These are phyloP conservation scores for Falco berigora DNA, from an alignment of 2,797 vertebrate genomes.

Conservation along the genomic window DNA sequence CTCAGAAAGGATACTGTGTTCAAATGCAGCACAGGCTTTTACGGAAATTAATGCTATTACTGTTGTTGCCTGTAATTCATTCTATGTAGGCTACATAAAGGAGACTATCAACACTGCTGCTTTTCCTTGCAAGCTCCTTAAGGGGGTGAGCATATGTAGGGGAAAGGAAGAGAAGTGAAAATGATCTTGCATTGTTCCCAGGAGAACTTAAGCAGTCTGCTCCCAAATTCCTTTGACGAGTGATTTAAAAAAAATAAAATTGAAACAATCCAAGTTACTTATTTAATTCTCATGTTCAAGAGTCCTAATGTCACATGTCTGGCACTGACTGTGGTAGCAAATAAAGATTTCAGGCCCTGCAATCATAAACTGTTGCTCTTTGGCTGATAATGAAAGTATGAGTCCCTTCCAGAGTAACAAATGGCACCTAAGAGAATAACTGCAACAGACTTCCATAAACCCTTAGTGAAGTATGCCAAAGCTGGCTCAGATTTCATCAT, in stretches of 20 bases:
- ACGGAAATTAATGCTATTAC: not conserved
- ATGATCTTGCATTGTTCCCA: not conserved
- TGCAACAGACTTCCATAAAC: not conserved
- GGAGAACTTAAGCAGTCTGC: not conserved
- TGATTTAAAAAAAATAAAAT: not conserved
- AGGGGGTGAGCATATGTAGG: not conserved
- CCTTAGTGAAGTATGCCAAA: not conserved
- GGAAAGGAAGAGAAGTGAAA: not conserved
- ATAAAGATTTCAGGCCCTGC: not conserved
- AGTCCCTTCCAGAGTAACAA: not conserved
- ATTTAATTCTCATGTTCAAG: not conserved
- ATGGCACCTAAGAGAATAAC: not conserved
- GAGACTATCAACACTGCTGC: not conserved
- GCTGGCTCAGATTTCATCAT: conserved; percentile 25
- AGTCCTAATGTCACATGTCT: not conserved
- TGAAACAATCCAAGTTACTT: not conserved
- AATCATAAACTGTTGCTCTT: not conserved
- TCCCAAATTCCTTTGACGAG: not conserved
- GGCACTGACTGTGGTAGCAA: not conserved
- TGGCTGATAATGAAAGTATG: conserved; percentile 1
- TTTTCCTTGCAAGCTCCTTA: not conserved
- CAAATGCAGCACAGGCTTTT: not conserved
- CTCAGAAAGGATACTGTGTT: not conserved
- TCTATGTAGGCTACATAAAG: not conserved
- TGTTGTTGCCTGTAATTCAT: not conserved